A percentile compares a stretch with the other conserved stretches of the same genome.
Evolutionary conservation across 2,797 vertebrate genomes (phyloP).

Genomic region (Florisuga fusca): DNA sequence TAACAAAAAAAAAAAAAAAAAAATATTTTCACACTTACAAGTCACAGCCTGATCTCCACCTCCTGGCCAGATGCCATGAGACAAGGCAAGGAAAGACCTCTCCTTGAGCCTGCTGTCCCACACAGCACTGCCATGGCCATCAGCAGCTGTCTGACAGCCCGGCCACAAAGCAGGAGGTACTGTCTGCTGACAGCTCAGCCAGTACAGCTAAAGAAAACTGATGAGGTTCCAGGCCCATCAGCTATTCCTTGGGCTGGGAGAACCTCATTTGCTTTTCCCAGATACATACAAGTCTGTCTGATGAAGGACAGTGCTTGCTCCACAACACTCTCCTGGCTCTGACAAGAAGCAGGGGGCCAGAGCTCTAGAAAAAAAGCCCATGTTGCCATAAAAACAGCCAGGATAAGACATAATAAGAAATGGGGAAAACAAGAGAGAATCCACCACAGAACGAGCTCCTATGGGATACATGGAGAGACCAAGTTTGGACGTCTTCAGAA

Average conservation of each 20-base stretch:
- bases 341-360: not conserved
- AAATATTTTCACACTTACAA: not conserved
- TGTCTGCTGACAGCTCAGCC: not conserved
- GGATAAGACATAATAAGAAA: not conserved
- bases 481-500: not conserved
- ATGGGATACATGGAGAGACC: rapidly evolving
- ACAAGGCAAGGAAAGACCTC: not conserved
- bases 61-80: not conserved
- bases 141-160: not conserved
- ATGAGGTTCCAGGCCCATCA: not conserved
- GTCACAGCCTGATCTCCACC: not conserved
- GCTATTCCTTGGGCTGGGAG: not conserved
- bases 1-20: not conserved
- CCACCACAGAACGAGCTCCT: not conserved
- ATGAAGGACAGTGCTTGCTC: not conserved
- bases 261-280: not conserved
- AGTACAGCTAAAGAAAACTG: not conserved
- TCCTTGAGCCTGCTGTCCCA: not conserved
- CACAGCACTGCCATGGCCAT: not conserved
- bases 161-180: not conserved
- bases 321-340: not conserved
- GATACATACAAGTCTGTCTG: not conserved
- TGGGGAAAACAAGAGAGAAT: not conserved
- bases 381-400: not conserved
- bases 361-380: not conserved